Base-by-base conservation (phyloP, 2,797 vertebrate species). In the Hoplostethus mediterraneus region DNA sequence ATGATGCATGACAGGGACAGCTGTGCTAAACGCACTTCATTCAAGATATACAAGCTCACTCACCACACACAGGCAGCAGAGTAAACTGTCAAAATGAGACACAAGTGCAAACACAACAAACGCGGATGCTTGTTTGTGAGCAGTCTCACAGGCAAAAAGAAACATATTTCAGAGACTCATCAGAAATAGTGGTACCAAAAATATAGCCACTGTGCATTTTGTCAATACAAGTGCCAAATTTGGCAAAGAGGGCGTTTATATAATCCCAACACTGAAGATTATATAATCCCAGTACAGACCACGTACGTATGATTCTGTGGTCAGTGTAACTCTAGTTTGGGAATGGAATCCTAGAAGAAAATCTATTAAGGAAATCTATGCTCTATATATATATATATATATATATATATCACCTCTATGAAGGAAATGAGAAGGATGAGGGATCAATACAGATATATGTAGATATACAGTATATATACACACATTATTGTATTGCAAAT, bases 1-100 rank as follows among this genome's bases (percentile, higher is more conserved):
- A 89, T 87, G 88, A 92, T 89, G 88, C 90, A 89, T 90, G 90
- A 88, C 86, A 88, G 75, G 77, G 87, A 83, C 90, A 92, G 89
- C 90, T 91, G 90, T 79, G 89, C 83, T 84, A 81, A 86, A 86
- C 82, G 90, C 75, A 74, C 86, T 89, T 83, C 79, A 82, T 87
- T 90, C 87, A 89, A 84, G 77, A 85, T 86, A 75, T 82, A 88
- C 85, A 87, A 75, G 84, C 78, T 84, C 82, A 90, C 78, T 83
- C 79, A 79, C 67, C 36, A 16, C 62, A 54, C 74, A 74, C 70
- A 21, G 79, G 51, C 73, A 59, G 69, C 16, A 25, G 62, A 73
- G 67, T 77, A 72, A 73, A 84, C 76, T 87, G 83, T 86, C 61
- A 63, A 66, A 80, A 59, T 57, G 40, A 82, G 48, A 85, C 47